Evolutionary conservation across 1,140 invertebrate genomes (phyloP), one percentile per base, ranked within the genome.

Genomic region (Drosophila truncata): DNA sequence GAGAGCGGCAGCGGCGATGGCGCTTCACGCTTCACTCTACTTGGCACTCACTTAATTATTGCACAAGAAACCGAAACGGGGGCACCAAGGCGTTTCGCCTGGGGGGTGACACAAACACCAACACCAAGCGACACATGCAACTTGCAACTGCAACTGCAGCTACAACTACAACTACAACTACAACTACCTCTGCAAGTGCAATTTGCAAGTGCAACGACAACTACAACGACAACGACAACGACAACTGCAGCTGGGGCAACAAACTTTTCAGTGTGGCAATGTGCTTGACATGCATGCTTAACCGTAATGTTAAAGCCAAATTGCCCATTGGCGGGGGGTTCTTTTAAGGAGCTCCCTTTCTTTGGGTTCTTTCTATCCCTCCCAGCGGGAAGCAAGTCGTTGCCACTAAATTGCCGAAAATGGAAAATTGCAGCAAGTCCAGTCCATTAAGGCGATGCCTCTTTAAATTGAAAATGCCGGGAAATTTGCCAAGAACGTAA

Each of bases 11-110:
- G n/a, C 62, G 64, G 69, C 71, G 61, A 77, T 52, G 29, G 18
- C 59, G 80, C 60, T 88, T 81, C 73, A 87, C 77, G 84, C 85
- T 87, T 87, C 80, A 87, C 80, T 87, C 85, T 78, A 64, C 85
- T 90, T 88, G 85, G 61, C 85, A 88, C 84, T 90, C 84, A 87
- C 85, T 88, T 90, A 88, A 88, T 88, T 88, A 88, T 88, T 88
- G 78, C 78, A 87, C 79, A 88, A 88, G 84, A 72, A 90, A 88
- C 80, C 74, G 64, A 90, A 88, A 90, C 62, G 78, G 77, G 85
- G 85, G 57, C 85, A 83, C 67, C 77, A 88, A 83, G 76, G 81
- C 85, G 85, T 59, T 41, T 50, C 55, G 78, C 66, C 61, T 37
- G 39, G 55, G 65, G 64, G 61, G 72, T 59, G 59, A 59, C 69